Conservation (phyloP, 2,797 vertebrate genomes). For the Tokudaia tokunoshimensis region DNA sequence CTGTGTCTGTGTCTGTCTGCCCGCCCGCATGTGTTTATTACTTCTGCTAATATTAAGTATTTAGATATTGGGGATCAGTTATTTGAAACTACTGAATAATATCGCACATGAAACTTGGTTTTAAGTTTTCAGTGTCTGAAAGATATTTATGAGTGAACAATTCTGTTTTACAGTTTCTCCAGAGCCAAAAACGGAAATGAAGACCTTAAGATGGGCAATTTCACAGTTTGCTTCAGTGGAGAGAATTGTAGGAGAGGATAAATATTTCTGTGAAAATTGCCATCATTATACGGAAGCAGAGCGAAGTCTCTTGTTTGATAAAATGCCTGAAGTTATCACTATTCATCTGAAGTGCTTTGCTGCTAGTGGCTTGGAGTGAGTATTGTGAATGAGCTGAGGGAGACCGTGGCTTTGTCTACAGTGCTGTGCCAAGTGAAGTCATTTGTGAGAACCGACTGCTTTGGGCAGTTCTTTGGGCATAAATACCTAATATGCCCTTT, state of each 20-base stretch:
- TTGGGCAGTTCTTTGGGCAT: background rate
- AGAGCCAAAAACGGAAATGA: slow-evolving; percentile 96
- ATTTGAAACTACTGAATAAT: slow-evolving; percentile 43
- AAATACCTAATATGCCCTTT: background rate
- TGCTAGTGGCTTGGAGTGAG: slow-evolving; percentile 95
- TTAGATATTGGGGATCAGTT: slow-evolving; percentile 29
- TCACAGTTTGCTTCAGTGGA: slow-evolving; percentile 99
- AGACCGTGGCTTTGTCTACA: background rate
- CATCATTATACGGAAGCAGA: slow-evolving; percentile 98
- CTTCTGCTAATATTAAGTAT: slow-evolving; percentile 29
- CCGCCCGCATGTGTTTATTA: background rate
- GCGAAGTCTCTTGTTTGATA: slow-evolving; percentile 97
- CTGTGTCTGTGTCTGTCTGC: no score
- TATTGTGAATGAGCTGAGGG: slow-evolving; percentile 78
- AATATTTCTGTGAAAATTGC: slow-evolving; percentile 99
- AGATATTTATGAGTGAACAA: slow-evolving; percentile 64
- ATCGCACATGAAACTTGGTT: slow-evolving; percentile 34
- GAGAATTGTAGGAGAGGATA: slow-evolving; percentile 98
- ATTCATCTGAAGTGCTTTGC: slow-evolving; percentile 99
- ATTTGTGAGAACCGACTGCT: background rate
- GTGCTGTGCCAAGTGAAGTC: background rate
- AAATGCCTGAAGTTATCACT: slow-evolving; percentile 97
- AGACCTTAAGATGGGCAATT: slow-evolving; percentile 97
- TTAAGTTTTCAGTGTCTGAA: slow-evolving; percentile 60
- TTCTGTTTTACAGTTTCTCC: slow-evolving; percentile 93